Evolutionary conservation across 1,140 invertebrate species (phyloP).

Genomic region (Drosophila pectinifera): DNA sequence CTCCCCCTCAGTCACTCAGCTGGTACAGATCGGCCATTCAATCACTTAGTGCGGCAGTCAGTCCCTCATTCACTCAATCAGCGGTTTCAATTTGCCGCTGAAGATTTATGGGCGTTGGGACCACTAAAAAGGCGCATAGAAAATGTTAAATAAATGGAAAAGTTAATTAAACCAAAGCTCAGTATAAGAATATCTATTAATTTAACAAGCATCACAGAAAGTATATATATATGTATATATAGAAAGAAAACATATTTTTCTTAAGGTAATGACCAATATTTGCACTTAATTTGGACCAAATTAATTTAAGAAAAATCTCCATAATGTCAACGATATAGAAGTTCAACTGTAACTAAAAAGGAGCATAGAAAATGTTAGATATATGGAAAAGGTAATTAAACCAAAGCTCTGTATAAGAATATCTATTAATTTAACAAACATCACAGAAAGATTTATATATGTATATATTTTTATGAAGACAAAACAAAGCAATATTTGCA

Average conservation of each 20-base stretch:
- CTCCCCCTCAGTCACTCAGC: conserved; percentile 14
- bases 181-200: too few relatives aligned
- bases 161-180: too few relatives aligned
- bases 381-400: background rate
- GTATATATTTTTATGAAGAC: too few relatives aligned
- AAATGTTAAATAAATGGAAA: background rate
- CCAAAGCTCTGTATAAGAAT: background rate
- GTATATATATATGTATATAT: too few relatives aligned
- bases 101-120: conserved; percentile 72
- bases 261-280: too few relatives aligned
- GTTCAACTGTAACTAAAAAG: conserved; percentile 28
- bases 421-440: background rate
- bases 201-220: background rate
- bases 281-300: too few relatives aligned
- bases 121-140: conserved; percentile 28
- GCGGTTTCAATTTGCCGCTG: conserved; percentile 59
- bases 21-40: conserved; percentile 14
- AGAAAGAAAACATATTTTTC: too few relatives aligned
- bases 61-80: conserved; percentile 34
- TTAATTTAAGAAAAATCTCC: too few relatives aligned
- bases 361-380: background rate
- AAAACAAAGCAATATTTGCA: too few relatives aligned
- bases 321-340: background rate
- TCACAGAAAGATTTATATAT: background rate
- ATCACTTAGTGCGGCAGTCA: conserved; percentile 15